Percentiles rank a stretch among this genome's conserved stretches.
Evolutionary conservation across 2,888 invertebrate species (phyloP).

Genomic region (Drosophila multiciliata): DNA sequence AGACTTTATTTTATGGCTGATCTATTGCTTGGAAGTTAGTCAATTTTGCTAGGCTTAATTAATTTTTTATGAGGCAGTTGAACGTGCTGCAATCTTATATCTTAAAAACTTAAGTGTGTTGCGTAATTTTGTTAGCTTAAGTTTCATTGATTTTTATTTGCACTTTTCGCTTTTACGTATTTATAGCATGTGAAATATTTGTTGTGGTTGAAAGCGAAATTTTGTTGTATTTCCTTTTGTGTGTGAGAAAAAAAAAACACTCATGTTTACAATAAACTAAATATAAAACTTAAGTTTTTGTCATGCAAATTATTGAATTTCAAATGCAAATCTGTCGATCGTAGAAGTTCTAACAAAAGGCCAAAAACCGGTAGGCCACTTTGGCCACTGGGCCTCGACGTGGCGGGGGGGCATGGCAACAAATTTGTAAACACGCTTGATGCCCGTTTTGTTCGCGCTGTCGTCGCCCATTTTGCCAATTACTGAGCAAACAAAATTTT

Average conservation of each 20-base stretch:
- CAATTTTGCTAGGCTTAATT: slow-evolving; percentile 8
- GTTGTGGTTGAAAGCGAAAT: slow-evolving; percentile 57
- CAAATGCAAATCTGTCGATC: slow-evolving; percentile 53
- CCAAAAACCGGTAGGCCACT: slow-evolving; percentile 36
- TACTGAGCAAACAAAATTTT: slow-evolving; percentile 73
- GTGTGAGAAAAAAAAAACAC: slow-evolving; percentile 35
- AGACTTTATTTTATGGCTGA: background rate
- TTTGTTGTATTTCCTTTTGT: background rate
- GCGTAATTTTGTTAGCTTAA: slow-evolving; percentile 31
- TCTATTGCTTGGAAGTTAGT: background rate
- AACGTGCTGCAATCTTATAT: slow-evolving; percentile 1
- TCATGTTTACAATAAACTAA: slow-evolving; percentile 27
- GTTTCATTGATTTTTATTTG: slow-evolving; percentile 22
- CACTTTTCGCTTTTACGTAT: slow-evolving; percentile 4
- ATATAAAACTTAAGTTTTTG: slow-evolving; percentile 42
- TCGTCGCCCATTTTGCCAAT: slow-evolving; percentile 57
- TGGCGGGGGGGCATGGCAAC: slow-evolving; percentile 5
- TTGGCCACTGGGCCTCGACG: background rate
- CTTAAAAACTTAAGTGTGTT: background rate
- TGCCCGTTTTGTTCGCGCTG: slow-evolving; percentile 8
- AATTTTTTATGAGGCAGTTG: slow-evolving; percentile 19
- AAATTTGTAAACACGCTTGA: slow-evolving; percentile 55
- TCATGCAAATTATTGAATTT: slow-evolving; percentile 71
- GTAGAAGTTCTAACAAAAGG: slow-evolving; percentile 47
- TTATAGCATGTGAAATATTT: slow-evolving; percentile 7